phyloP scores from a whole-genome alignment of 2,113 vertebrate species.

The Sturnus vulgaris region DNA sequence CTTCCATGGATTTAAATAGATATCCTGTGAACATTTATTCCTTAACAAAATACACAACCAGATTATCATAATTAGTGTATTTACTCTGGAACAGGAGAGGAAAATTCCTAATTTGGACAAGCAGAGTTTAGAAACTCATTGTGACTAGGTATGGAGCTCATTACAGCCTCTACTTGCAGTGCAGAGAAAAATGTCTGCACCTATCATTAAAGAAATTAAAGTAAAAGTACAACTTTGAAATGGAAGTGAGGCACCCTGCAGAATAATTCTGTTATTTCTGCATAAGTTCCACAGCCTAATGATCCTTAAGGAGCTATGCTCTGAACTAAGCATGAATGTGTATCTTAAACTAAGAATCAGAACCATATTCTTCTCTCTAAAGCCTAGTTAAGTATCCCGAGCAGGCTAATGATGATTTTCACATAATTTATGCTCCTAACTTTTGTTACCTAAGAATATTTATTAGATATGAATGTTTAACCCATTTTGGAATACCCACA shows the following conservation, averaged over 20 bases:
- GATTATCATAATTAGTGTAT: neutral
- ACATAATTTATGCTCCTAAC: neutral
- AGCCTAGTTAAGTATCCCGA: neutral
- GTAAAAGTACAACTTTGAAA: neutral
- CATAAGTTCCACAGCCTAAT: neutral
- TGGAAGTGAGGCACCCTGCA: neutral
- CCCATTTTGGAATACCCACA: neutral
- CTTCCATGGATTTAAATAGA: conserved; percentile 28
- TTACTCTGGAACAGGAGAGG: neutral
- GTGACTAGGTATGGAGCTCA: neutral
- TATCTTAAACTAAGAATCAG: neutral
- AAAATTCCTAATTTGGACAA: neutral
- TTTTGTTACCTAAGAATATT: neutral
- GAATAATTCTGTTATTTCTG: neutral
- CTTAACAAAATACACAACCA: neutral
- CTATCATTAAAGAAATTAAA: neutral
- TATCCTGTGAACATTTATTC: neutral
- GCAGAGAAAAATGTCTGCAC: neutral
- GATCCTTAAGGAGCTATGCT: neutral
- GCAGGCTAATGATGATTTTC: neutral
- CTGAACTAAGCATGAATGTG: neutral
- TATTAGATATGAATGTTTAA: accelerated
- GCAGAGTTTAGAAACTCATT: neutral
- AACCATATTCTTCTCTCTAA: neutral
- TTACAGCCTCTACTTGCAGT: neutral